These are phyloP conservation scores for Leptodactylus fallax DNA, from an alignment of 2,797 vertebrate species.

Conservation along the genomic window DNA sequence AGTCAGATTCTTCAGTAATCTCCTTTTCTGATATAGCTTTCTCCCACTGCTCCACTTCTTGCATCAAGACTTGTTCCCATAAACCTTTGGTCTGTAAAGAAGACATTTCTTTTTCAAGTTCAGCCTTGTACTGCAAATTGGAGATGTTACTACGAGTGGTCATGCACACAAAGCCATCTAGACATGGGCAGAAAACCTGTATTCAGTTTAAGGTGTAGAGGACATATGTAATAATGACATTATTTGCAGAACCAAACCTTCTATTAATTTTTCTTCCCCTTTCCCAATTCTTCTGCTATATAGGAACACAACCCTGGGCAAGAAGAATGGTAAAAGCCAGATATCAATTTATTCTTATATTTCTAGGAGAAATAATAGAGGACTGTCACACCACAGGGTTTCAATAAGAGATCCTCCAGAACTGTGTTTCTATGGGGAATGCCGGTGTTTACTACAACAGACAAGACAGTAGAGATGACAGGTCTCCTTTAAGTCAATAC, in stretches of 20 bases:
- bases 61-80: constrained; percentile 76
- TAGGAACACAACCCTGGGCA: no score
- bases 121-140: constrained; percentile 81
- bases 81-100: constrained; percentile 77
- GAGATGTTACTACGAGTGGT: constrained; percentile 83
- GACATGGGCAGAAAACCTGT: neutral
- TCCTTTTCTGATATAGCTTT: constrained; percentile 78
- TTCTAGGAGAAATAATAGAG: no score
- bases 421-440: no score
- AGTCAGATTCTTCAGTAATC: constrained; percentile 64
- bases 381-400: no score
- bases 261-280: neutral
- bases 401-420: no score
- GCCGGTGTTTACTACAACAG: no score
- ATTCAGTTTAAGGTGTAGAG: neutral
- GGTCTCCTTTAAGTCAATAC: no score
- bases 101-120: constrained; percentile 76
- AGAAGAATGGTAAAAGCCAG: neutral
- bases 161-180: constrained; percentile 90
- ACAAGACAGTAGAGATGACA: no score
- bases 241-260: no score
- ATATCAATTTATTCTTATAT: no score
- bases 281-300: neutral
- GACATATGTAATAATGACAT: no score
- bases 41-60: constrained; percentile 84